Conservation (phyloP, 2,113 vertebrate species). For the Pelobates fuscus region DNA sequence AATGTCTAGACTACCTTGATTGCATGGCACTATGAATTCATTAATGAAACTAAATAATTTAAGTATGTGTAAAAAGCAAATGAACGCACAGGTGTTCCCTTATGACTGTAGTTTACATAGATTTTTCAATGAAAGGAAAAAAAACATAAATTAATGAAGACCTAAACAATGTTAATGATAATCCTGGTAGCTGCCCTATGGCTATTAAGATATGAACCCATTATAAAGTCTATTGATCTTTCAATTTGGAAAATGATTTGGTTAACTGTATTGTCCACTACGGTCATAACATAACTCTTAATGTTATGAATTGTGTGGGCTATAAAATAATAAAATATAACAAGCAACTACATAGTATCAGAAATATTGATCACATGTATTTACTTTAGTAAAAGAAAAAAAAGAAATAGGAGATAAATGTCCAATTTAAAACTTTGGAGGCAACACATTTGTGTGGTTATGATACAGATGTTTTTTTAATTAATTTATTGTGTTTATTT, state of each 20-base stretch:
- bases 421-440: too few species aligned
- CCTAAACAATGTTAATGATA: slow-evolving; percentile 58
- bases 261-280: slow-evolving; percentile 57
- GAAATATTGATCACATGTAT: not conserved
- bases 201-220: slow-evolving; percentile 62
- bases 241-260: slow-evolving; percentile 56
- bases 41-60: slow-evolving; percentile 68
- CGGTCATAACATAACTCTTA: slow-evolving; percentile 32
- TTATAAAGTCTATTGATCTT: slow-evolving; percentile 57
- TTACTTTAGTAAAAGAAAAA: too few species aligned
- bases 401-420: too few species aligned
- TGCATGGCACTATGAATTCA: slow-evolving; percentile 64
- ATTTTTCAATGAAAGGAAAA: slow-evolving; percentile 63
- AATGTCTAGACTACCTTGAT: slow-evolving; percentile 51
- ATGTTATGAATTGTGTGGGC: not conserved
- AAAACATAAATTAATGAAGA: slow-evolving; percentile 64
- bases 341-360: not conserved
- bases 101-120: slow-evolving; percentile 59
- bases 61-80: slow-evolving; percentile 61
- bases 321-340: not conserved
- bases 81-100: slow-evolving; percentile 59
- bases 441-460: too few species aligned
- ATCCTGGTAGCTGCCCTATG: slow-evolving; percentile 54
- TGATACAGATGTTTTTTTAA: too few species aligned
- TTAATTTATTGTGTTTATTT: too few species aligned